Conservation (phyloP, 2,888 invertebrate genomes). For the Leptopterna dolabrata region DNA sequence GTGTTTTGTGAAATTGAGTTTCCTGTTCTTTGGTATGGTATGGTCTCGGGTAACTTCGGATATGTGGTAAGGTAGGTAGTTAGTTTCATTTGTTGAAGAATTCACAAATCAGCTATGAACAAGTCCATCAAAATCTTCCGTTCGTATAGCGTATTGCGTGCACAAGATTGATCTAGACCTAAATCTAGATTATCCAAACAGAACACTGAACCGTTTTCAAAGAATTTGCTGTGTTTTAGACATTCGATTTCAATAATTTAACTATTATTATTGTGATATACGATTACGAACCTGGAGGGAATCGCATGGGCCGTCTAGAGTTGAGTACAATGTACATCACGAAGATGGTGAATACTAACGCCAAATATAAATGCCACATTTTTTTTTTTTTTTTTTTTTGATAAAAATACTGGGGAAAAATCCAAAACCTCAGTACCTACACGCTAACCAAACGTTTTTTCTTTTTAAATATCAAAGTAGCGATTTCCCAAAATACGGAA, state of each 20-base stretch:
- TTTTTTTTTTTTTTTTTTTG: not conserved
- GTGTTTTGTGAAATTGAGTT: too few species aligned
- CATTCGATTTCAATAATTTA: not conserved
- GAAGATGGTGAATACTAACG: conserved; percentile 23
- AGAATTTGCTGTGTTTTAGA: not conserved
- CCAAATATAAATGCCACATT: conserved; percentile 42
- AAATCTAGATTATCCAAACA: too few species aligned
- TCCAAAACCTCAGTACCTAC: not conserved
- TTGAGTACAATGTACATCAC: conserved; percentile 57
- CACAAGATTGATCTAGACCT: too few species aligned
- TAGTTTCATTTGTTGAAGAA: too few species aligned
- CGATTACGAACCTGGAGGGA: conserved; percentile 69
- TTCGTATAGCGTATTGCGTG: too few species aligned
- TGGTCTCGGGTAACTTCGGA: too few species aligned
- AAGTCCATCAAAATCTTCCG: too few species aligned
- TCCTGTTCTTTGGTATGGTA: too few species aligned
- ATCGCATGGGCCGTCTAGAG: conserved; percentile 68
- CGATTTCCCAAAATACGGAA: not conserved
- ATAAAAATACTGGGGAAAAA: not conserved
- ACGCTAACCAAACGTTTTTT: not conserved
- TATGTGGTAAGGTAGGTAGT: too few species aligned
- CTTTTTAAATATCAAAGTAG: not conserved
- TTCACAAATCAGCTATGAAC: too few species aligned
- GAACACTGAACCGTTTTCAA: too few species aligned
- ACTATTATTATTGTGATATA: not conserved